phyloP scores from a whole-genome alignment of 2,797 vertebrate genomes.

The Neosilurus mollespiculum region DNA sequence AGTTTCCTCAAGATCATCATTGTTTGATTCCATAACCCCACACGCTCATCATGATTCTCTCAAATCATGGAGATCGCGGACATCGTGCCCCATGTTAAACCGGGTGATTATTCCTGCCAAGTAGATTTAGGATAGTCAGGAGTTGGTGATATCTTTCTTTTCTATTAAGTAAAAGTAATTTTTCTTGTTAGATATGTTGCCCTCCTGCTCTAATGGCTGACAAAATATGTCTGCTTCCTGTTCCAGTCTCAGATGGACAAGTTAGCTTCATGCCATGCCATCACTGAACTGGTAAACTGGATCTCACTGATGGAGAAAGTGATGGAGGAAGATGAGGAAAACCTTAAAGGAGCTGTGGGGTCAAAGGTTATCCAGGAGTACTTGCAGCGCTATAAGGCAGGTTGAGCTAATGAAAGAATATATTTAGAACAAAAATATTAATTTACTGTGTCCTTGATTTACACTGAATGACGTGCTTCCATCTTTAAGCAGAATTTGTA shows the following conservation, averaged over 20 bases:
- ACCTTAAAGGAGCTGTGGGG: conserved; percentile 84
- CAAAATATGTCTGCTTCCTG: conserved; percentile 32
- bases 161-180: neutral
- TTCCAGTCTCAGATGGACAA: conserved; percentile 95
- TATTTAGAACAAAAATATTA: neutral
- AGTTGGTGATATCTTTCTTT: conserved; percentile 9
- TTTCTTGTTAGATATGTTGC: neutral
- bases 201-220: conserved; percentile 10
- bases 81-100: conserved; percentile 4
- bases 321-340: conserved; percentile 87
- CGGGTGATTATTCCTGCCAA: conserved; percentile 43
- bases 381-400: conserved; percentile 93
- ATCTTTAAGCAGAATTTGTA: neutral
- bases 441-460: neutral
- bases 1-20: no score
- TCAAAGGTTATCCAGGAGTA: conserved; percentile 81
- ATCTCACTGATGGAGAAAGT: conserved; percentile 92
- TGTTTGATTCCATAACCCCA: no score
- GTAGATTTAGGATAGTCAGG: neutral
- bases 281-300: conserved; percentile 93
- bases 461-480: neutral
- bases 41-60: no score
- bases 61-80: no score
- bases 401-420: neutral
- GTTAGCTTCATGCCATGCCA: conserved; percentile 90